Evolutionary conservation across 2,888 invertebrate genomes (phyloP), one percentile per base, ranked within the genome.

Genomic region (Mantis religiosa): DNA sequence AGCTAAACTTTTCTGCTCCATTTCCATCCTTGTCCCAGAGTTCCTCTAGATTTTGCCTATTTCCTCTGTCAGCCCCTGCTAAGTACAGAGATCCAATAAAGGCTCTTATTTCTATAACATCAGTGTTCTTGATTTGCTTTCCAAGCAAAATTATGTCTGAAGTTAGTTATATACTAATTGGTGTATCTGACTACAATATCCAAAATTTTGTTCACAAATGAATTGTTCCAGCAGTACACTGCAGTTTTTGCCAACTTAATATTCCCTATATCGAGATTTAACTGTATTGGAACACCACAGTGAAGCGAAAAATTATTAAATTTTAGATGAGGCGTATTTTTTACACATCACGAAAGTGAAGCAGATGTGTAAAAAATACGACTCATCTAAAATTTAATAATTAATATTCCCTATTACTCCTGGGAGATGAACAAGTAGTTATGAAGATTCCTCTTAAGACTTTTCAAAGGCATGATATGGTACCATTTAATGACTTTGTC

Each of bases 1-100:
- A 89, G 28, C 91, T 81, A 90, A n/a, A 92, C 87, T 90, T 91
- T 15, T 92, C 91, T n/a, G 91, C 89, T 34, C 91, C 91, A 87
- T 90, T 89, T 54, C 92, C 91, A 88, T 92, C 91, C 47, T 82
- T 90, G 71, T 89, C 90, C 91, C 91, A 92, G 34, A 92, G 89
- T 85, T 92, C 91, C 41, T 91, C 86, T 82, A 90, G 90, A 89
- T 90, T 91, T 86, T 88, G 89, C 83, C 90, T 89, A 90, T 90
- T 90, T 54, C 20, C 81, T 91, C 91, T 90, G 30, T 91, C 90
- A 9, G 91, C 89, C 86, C 92, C 92, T 90, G 91, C 91, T 84
- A 92, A 89, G 90, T 92, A 92, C 54, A 92, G 54, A 54, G 15
- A 15, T 1, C 54, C 54, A 54, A 54, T 54, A 20, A 85, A 41